Conservation (phyloP, 2,888 invertebrate species). For the Perizoma affinitatum region DNA sequence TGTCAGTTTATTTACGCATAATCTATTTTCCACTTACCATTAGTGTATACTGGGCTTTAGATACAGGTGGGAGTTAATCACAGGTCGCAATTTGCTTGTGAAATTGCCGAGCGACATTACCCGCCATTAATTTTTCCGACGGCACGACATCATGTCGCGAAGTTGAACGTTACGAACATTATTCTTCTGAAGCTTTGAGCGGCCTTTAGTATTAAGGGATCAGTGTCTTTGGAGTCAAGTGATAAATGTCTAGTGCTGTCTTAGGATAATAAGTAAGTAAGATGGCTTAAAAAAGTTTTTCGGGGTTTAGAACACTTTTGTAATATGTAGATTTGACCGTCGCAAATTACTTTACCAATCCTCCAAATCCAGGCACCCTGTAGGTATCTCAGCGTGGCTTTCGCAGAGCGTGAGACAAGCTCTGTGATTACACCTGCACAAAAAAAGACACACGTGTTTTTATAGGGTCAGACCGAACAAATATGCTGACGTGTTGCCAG, state of each 20-base stretch:
- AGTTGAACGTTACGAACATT: conserved; percentile 60
- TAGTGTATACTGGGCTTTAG: conserved; percentile 25
- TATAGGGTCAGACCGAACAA: no score
- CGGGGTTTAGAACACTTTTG: conserved; percentile 12
- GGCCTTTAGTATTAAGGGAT: conserved; percentile 58
- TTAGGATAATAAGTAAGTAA: conserved; percentile 31
- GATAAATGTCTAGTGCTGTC: conserved; percentile 55
- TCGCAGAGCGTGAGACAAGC: no score
- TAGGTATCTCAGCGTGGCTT: no score
- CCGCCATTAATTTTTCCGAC: conserved; percentile 65
- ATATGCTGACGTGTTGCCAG: background rate
- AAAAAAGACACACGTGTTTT: no score
- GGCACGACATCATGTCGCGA: conserved; percentile 54
- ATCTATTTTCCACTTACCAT: background rate
- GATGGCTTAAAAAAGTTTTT: conserved; percentile 26
- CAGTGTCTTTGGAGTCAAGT: conserved; percentile 58
- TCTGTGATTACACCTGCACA: no score
- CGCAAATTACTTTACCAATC: no score
- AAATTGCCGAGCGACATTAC: conserved; percentile 57
- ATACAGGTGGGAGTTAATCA: conserved; percentile 53
- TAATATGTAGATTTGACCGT: background rate
- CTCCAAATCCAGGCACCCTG: no score
- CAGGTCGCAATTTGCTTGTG: conserved; percentile 57
- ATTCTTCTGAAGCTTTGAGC: conserved; percentile 51
- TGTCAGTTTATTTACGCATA: background rate